Conservation (phyloP, 2,113 vertebrate genomes). For the Protomyctophum bolini region DNA sequence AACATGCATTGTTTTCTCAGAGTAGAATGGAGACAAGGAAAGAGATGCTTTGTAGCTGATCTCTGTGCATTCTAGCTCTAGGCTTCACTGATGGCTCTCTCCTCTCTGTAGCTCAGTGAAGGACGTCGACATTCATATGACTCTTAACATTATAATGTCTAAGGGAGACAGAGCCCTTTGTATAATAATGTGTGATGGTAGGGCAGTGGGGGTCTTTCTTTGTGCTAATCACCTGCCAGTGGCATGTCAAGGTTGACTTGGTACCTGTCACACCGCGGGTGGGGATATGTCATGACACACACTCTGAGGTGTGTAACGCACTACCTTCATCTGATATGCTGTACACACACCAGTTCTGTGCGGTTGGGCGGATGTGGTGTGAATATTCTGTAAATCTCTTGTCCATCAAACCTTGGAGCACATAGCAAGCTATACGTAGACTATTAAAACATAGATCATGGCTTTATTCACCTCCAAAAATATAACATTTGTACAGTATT, state of each 20-base stretch:
- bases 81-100: conserved; percentile 11
- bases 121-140: conserved; percentile 43
- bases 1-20: conserved; percentile 1
- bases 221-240: conserved; percentile 67
- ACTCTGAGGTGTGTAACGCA: conserved; percentile 46
- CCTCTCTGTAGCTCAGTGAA: conserved; percentile 54
- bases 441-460: background rate
- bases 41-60: background rate
- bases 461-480: background rate
- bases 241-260: conserved; percentile 50
- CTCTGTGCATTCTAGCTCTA: background rate
- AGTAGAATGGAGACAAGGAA: background rate
- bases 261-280: conserved; percentile 48
- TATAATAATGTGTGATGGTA: conserved; percentile 48
- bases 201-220: conserved; percentile 41
- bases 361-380: conserved; percentile 2
- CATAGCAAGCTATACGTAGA: background rate
- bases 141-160: conserved; percentile 54
- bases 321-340: conserved; percentile 28
- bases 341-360: background rate
- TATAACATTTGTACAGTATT: background rate
- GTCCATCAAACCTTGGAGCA: conserved; percentile 18
- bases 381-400: conserved; percentile 10
- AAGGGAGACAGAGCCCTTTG: conserved; percentile 36
- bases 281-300: conserved; percentile 51